A percentile compares a stretch with the other conserved stretches of the same genome.
phyloP scores from a whole-genome alignment of 2,113 vertebrate genomes.

The Phalacrocorax pelagicus region DNA sequence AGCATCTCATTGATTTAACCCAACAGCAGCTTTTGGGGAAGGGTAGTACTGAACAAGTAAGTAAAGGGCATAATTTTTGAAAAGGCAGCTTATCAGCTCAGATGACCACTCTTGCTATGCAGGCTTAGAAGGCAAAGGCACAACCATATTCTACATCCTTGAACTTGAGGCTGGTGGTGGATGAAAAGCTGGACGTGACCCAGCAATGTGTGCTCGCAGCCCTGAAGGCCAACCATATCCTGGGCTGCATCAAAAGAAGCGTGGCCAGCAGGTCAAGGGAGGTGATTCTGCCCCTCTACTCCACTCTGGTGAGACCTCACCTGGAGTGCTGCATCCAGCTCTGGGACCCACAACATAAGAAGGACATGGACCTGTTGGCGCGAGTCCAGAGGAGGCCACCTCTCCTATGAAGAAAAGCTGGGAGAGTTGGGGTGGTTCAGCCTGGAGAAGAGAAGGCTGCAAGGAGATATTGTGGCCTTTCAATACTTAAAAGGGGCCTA shows the following conservation, averaged over 20 bases:
- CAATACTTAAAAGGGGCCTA: neutral
- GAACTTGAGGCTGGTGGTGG: neutral
- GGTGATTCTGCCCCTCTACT: neutral
- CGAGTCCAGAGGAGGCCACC: neutral
- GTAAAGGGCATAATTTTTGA: neutral
- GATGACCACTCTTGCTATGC: neutral
- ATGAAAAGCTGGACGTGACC: neutral
- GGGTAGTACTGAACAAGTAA: neutral
- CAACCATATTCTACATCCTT: neutral
- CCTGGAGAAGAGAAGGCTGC: neutral
- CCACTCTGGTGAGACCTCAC: neutral
- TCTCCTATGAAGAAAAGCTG: neutral
- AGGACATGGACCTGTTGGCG: too few species aligned
- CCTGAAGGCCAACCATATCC: neutral
- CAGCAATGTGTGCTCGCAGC: fast-evolving
- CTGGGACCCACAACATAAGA: neutral
- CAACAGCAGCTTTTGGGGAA: neutral
- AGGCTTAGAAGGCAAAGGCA: neutral
- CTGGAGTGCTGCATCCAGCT: neutral
- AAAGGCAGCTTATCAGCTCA: neutral
- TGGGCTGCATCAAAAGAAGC: neutral
- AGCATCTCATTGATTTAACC: neutral
- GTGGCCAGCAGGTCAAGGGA: neutral
- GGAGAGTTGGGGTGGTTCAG: neutral
- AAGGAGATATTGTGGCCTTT: fast-evolving